A percentile compares a stretch with the other conserved stretches of the same genome.
Evolutionary conservation across 2,888 invertebrate species (phyloP).

Genomic region (Punctoribates punctum): DNA sequence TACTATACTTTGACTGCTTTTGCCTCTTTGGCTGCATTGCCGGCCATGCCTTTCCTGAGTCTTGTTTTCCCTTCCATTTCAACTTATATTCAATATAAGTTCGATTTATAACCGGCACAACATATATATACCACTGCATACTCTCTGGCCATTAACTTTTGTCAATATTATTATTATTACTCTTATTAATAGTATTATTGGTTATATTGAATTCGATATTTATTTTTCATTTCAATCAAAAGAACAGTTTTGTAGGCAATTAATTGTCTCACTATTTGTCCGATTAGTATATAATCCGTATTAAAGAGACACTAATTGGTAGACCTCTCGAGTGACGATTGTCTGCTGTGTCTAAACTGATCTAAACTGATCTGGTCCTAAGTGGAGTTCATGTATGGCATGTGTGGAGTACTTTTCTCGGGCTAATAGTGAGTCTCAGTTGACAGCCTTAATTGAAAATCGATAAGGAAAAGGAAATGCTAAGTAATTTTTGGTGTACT

Average conservation of each 20-base stretch:
- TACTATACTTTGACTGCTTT: constrained; percentile 35
- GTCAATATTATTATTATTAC: not conserved
- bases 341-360: not conserved
- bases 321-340: constrained; percentile 21
- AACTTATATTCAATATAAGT: constrained; percentile 31
- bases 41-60: constrained; percentile 33
- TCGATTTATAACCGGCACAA: not conserved
- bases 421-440: not conserved
- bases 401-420: not conserved
- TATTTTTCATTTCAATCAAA: not conserved
- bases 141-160: not conserved
- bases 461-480: constrained; percentile 39
- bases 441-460: constrained; percentile 35
- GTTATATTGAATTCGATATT: not conserved
- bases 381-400: not conserved
- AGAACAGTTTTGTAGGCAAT: not conserved
- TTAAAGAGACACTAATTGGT: constrained; percentile 21
- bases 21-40: constrained; percentile 33
- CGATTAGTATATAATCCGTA: not conserved
- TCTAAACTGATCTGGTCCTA: not conserved
- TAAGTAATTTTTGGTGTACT: constrained; percentile 37
- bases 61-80: constrained; percentile 27
- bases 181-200: not conserved
- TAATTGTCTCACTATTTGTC: not conserved
- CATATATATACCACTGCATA: not conserved